phyloP scores from a whole-genome alignment of 2,797 vertebrate species.

The Aplochiton taeniatus region DNA sequence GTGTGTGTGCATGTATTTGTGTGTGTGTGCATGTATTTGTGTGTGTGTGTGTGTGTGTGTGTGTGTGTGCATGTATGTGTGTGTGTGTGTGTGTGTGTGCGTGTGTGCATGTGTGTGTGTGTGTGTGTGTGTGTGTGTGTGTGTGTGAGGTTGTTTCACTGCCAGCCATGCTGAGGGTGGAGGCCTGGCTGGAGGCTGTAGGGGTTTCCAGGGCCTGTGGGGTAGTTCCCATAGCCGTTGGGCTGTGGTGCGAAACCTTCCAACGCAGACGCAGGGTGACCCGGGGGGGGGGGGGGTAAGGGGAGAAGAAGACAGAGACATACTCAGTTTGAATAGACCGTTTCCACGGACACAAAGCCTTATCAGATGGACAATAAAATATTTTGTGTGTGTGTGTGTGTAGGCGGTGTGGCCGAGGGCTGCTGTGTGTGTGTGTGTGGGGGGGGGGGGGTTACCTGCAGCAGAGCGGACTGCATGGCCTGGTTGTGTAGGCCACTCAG shows the following conservation, averaged over 20 bases:
- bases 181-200: conserved; percentile 91
- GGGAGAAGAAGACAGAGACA: conserved; percentile 13
- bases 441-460: conserved; percentile 81
- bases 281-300: no score
- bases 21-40: neutral
- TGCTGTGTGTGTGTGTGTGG: neutral
- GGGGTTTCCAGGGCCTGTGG: conserved; percentile 84
- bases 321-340: neutral
- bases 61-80: no score
- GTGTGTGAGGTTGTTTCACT: conserved; percentile 61
- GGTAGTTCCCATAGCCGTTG: conserved; percentile 88
- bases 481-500: conserved; percentile 89
- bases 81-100: neutral
- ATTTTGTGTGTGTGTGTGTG: neutral
- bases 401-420: neutral
- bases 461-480: conserved; percentile 85
- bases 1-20: no score
- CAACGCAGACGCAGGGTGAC: conserved; percentile 86
- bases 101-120: neutral
- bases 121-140: conserved; percentile 3
- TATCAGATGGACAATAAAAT: neutral
- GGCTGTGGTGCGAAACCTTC: conserved; percentile 88
- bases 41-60: neutral
- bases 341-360: neutral
- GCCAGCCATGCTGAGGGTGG: conserved; percentile 92